A percentile compares a stretch with the other conserved stretches of the same genome.
These are phyloP conservation scores for Astyanax mexicanus DNA, from an alignment of 2,797 vertebrate species.

Conservation along the genomic window DNA sequence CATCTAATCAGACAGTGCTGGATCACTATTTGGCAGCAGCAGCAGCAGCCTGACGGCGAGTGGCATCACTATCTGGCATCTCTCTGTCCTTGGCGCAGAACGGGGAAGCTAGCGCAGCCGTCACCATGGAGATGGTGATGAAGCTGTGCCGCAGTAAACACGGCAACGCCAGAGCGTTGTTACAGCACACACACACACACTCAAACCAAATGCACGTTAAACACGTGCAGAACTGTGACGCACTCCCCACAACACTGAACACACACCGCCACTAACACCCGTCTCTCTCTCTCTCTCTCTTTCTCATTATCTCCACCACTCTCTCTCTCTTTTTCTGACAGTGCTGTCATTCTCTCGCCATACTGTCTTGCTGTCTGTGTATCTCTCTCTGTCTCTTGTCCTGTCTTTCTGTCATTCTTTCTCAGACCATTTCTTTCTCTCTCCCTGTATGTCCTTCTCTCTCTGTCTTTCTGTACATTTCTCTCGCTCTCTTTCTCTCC, in stretches of 20 bases:
- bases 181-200: conserved; percentile 29
- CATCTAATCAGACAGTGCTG: conserved; percentile 4
- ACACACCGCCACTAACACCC: not conserved
- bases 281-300: too few relatives aligned
- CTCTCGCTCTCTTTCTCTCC: not conserved
- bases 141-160: conserved; percentile 56
- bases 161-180: conserved; percentile 30
- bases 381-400: not conserved
- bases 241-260: not conserved
- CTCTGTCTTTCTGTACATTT: too few relatives aligned
- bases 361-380: too few relatives aligned
- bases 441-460: not conserved
- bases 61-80: conserved; percentile 68
- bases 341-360: too few relatives aligned
- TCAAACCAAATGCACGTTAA: not conserved
- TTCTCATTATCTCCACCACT: too few relatives aligned
- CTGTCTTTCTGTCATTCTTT: not conserved
- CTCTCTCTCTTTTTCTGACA: too few relatives aligned
- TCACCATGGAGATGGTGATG: conserved; percentile 81
- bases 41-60: not conserved
- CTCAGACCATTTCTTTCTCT: too few relatives aligned
- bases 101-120: conserved; percentile 80
- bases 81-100: conserved; percentile 80
- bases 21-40: conserved; percentile 34
- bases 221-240: not conserved